These are phyloP conservation scores for Ptychodera flava DNA, from an alignment of 35 echinoderm and acorn worm genomes.

Conservation along the genomic window DNA sequence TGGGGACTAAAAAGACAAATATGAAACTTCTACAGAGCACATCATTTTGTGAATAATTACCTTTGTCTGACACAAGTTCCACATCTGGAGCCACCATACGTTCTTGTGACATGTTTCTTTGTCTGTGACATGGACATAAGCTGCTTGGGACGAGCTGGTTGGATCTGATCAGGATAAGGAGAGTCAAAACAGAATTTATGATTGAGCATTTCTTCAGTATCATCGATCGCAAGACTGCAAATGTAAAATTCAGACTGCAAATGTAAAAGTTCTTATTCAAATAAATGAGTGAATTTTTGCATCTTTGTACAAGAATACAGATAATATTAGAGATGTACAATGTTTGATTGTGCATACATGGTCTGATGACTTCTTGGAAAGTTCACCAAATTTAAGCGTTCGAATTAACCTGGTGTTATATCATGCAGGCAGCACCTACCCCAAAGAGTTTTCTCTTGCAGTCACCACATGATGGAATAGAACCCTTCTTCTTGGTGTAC, in stretches of 20 bases:
- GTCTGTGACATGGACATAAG: conserved; percentile 16
- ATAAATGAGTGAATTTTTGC: not conserved
- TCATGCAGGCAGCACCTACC: conserved; percentile 4
- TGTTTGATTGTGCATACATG: not conserved
- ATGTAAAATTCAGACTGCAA: not conserved
- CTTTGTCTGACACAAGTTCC: conserved; percentile 16
- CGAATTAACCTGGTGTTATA: too few relatives aligned
- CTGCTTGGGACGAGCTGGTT: conserved; percentile 16
- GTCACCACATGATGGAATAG: not conserved
- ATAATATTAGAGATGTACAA: not conserved
- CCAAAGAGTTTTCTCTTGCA: conserved; percentile 12
- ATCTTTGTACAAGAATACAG: not conserved
- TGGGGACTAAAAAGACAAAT: too few relatives aligned
- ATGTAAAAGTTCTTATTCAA: not conserved
- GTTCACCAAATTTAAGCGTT: too few relatives aligned
- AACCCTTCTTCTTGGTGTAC: conserved; percentile 7
- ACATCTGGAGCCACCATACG: conserved; percentile 19
- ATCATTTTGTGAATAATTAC: not conserved
- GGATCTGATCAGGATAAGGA: not conserved
- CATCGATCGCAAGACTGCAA: too few relatives aligned
- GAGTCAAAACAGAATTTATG: not conserved
- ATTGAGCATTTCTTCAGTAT: too few relatives aligned
- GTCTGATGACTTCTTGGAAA: not conserved
- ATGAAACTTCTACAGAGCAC: not conserved
- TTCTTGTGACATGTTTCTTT: conserved; percentile 23